Conservation (phyloP, 2,797 vertebrate species). For the Pseudochirops corinnae region DNA sequence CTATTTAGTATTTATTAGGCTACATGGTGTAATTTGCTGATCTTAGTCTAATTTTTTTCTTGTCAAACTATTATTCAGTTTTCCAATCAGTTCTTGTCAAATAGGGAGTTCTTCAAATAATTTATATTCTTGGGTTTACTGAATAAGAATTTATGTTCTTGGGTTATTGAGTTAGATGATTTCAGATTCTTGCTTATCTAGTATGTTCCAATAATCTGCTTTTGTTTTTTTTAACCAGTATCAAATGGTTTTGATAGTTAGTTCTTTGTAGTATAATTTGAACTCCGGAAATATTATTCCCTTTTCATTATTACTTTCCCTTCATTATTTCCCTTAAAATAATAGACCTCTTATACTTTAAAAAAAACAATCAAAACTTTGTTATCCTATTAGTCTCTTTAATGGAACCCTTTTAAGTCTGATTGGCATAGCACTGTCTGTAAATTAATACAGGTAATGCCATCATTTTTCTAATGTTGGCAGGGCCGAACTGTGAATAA, state of each 20-base stretch:
- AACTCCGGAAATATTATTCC: neutral
- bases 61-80: neutral
- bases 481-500: neutral
- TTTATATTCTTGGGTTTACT: neutral
- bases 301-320: neutral
- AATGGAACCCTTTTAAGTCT: neutral
- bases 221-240: neutral
- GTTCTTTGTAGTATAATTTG: neutral
- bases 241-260: neutral
- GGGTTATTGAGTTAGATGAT: neutral
- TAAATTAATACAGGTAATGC: neutral
- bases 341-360: neutral
- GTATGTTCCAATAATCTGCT: neutral
- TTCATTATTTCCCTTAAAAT: neutral
- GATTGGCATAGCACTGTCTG: neutral
- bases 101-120: neutral
- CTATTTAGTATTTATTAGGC: neutral
- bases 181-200: neutral
- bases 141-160: neutral
- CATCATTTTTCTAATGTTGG: neutral
- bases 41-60: neutral
- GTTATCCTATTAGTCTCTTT: neutral
- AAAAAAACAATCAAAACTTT: neutral
- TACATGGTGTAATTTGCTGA: neutral
- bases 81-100: neutral